Conservation (phyloP, 1,140 invertebrate genomes). For the Bombus cullumanus region DNA sequence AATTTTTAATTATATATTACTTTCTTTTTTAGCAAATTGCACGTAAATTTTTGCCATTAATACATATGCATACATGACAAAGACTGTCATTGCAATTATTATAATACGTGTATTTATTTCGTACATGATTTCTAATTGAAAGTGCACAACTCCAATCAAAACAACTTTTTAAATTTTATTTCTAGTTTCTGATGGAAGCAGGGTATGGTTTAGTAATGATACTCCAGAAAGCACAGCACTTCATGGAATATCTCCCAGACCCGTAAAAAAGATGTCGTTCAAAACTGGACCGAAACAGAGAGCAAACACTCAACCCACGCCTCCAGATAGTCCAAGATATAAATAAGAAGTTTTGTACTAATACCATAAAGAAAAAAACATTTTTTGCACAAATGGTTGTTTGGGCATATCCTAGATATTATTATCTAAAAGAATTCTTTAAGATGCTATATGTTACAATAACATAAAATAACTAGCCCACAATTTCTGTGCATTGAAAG, state of each 20-base stretch:
- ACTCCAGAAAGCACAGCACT: conserved; percentile 76
- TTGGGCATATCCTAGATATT: conserved; percentile 26
- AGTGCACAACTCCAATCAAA: not conserved
- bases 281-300: conserved; percentile 79
- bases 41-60: conserved; percentile 36
- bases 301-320: conserved; percentile 75
- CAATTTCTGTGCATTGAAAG: conserved; percentile 13
- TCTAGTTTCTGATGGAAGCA: conserved; percentile 80
- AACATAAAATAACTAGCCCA: conserved; percentile 25
- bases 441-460: conserved; percentile 45
- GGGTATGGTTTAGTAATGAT: conserved; percentile 82
- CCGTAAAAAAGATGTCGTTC: conserved; percentile 83
- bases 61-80: conserved; percentile 19
- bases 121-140: not conserved
- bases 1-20: not conserved
- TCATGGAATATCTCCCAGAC: conserved; percentile 83
- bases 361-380: conserved; percentile 28
- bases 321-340: conserved; percentile 81
- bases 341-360: conserved; percentile 72
- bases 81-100: conserved; percentile 14
- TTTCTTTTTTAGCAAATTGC: conserved; percentile 27
- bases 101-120: conserved; percentile 1
- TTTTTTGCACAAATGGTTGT: conserved; percentile 58
- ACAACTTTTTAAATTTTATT: conserved; percentile 16
- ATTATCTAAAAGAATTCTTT: conserved; percentile 51